These are phyloP conservation scores for Pollachius pollachius DNA, from an alignment of 2,113 vertebrate species.

Conservation along the genomic window DNA sequence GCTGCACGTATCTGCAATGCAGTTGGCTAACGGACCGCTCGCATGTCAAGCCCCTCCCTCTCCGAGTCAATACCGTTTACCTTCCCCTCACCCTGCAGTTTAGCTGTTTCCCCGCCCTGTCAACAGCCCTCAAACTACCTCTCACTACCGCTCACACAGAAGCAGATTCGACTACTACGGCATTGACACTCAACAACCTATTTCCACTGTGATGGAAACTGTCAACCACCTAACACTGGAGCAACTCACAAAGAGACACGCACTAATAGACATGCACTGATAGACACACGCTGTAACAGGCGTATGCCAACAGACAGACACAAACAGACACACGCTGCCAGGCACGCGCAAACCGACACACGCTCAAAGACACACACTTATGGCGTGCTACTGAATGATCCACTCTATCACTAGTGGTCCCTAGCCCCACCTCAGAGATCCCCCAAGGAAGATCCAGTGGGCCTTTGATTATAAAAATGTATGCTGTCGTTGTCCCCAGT, in stretches of 20 bases:
- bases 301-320: too few species aligned
- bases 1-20: slow-evolving; percentile 26
- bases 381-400: background rate
- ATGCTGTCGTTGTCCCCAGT: too few species aligned
- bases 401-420: too few species aligned
- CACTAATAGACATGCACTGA: background rate
- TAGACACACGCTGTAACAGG: background rate
- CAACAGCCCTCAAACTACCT: slow-evolving; percentile 43
- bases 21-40: slow-evolving; percentile 26
- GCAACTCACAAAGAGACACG: background rate
- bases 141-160: slow-evolving; percentile 14
- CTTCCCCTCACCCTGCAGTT: slow-evolving; percentile 40
- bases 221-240: background rate
- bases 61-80: slow-evolving; percentile 34
- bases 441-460: slow-evolving; percentile 34
- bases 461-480: slow-evolving; percentile 25
- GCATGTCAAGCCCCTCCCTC: slow-evolving; percentile 21
- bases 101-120: slow-evolving; percentile 27
- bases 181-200: slow-evolving; percentile 42
- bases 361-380: too few species aligned
- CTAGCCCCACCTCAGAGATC: too few species aligned
- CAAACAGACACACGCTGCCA: too few species aligned
- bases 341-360: too few species aligned
- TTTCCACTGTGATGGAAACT: slow-evolving; percentile 40
- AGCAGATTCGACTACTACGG: slow-evolving; percentile 26